Evolutionary conservation across 1,140 invertebrate genomes (phyloP), one percentile per base, ranked within the genome.

Genomic region (Drosophila ficusphila): DNA sequence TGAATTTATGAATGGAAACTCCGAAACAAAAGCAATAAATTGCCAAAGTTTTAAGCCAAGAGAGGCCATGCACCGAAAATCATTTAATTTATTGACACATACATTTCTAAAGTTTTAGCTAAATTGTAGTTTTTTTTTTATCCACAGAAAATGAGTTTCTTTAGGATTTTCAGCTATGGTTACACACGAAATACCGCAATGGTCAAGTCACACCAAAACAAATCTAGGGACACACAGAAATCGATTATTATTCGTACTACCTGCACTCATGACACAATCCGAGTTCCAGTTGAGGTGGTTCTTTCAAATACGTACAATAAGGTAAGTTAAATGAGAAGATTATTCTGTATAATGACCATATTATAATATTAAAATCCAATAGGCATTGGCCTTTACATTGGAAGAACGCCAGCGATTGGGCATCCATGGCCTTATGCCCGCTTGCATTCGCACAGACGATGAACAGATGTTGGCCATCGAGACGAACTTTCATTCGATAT

Each of bases 401-500:
- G 52, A 77, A 8, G 82, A 86, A 3, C 73, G 82, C 0, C 82
- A 86, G 31, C 46, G 44, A 0, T 11, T 86, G 27, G 34, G 38
- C 18, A 95, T 98, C 70, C 96, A 97, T 86, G 97, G 97, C 0
- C 92, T 98, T 0, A 92, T 98, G 18, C 97, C 97, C 1, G 94
- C 95, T 4, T 92, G 95, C n/a, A 95, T 97, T 11, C 97, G 97
- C 91, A 95, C 94, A 0, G 95, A 96, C 89, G 95, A 96, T 9
- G 95, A 97, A 75, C 97, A 98, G 91, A 92, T 97, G 1, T 92
- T 95, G 62, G 93, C 96, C 11, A 96, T 96, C 76, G 93, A 94
- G 56, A 90, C 95, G 3, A 96, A 96, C 89, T 92, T 98, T 21
- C 94, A 95, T 8, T 92, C 95, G 23, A 96, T 96, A 52, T 29